Percentiles rank a stretch among this genome's conserved stretches.
These are phyloP conservation scores for Hyperoplus immaculatus DNA, from an alignment of 2,797 vertebrate species.

Conservation along the genomic window DNA sequence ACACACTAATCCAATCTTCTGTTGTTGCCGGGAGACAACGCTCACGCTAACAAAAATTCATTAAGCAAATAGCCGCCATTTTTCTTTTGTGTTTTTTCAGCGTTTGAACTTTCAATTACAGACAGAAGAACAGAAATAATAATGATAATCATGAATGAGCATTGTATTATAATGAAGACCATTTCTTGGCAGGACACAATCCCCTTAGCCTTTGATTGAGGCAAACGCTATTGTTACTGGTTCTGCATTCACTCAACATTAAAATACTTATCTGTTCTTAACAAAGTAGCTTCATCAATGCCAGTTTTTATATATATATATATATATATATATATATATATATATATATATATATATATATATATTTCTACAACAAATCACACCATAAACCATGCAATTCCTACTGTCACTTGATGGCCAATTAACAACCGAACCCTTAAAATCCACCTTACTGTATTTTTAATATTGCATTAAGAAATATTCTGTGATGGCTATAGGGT, in stretches of 20 bases:
- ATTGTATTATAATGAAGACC: background rate
- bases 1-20: slow-evolving; percentile 3
- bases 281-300: background rate
- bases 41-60: background rate
- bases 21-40: background rate
- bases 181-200: background rate
- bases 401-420: no score
- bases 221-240: background rate
- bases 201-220: background rate
- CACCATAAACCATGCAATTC: background rate
- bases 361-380: background rate
- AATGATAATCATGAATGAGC: background rate
- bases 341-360: no score
- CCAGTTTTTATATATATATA: no score
- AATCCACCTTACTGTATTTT: no score
- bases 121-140: background rate
- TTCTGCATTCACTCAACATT: background rate
- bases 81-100: background rate
- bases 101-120: slow-evolving; percentile 1
- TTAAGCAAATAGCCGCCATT: slow-evolving; percentile 11
- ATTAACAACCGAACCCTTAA: no score
- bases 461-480: no score
- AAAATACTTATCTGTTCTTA: no score
- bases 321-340: no score
- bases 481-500: no score